These are phyloP conservation scores for Pterocles orientalis DNA, from an alignment of 2,113 vertebrate species.

Conservation along the genomic window DNA sequence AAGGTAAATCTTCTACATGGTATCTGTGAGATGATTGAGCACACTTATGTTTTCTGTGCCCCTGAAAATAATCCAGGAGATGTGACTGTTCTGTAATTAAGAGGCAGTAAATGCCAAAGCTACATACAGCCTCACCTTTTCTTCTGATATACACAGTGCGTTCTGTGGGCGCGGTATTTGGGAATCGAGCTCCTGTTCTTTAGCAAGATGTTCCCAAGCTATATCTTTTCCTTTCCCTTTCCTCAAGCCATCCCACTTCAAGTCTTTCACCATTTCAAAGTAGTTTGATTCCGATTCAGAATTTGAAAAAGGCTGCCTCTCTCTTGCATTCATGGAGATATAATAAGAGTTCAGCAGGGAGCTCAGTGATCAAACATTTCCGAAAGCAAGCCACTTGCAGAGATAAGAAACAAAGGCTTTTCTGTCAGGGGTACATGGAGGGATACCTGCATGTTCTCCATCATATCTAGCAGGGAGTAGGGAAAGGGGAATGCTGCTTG, in stretches of 20 bases:
- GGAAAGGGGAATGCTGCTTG: neutral
- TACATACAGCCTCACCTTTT: neutral
- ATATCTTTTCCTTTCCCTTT: neutral
- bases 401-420: neutral
- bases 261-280: neutral
- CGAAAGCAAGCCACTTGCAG: neutral
- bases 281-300: neutral
- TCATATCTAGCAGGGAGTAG: neutral
- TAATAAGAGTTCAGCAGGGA: neutral
- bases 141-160: accelerated
- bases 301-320: neutral
- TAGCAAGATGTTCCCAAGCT: neutral
- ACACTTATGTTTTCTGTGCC: neutral
- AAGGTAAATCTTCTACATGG: neutral
- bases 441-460: neutral
- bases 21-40: neutral
- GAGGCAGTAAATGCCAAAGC: neutral
- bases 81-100: neutral
- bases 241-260: neutral
- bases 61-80: neutral
- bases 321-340: neutral
- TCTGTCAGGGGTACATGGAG: neutral
- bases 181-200: neutral
- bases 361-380: neutral
- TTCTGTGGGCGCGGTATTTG: neutral